These are phyloP conservation scores for Noctilio leporinus DNA, from an alignment of 2,113 vertebrate species.

Conservation along the genomic window DNA sequence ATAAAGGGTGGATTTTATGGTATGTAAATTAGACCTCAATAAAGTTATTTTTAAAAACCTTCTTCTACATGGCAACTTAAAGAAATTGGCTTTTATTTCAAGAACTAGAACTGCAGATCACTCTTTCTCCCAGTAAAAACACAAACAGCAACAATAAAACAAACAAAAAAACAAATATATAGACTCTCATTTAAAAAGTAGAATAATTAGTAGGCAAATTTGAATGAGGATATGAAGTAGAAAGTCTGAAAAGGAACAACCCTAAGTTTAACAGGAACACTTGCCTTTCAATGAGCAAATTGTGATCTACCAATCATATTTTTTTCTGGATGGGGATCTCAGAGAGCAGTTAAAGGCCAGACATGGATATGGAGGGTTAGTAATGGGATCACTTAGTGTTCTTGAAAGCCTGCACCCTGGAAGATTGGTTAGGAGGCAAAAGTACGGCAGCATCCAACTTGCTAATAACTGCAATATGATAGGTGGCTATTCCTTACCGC, in stretches of 20 bases:
- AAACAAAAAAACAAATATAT: not conserved
- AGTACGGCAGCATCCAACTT: not conserved
- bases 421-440: not conserved
- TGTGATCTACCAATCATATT: not conserved
- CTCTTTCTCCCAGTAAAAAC: not conserved
- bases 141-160: not conserved
- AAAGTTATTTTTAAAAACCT: not conserved
- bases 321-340: not conserved
- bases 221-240: not conserved
- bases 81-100: constrained; percentile 5
- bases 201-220: not conserved
- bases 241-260: not conserved
- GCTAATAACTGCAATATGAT: not conserved
- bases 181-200: not conserved
- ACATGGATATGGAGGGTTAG: not conserved
- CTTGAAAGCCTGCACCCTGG: not conserved
- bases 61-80: not conserved
- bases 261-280: not conserved
- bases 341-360: not conserved
- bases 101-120: not conserved
- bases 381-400: not conserved
- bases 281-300: not conserved
- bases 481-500: not conserved
- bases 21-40: not conserved
- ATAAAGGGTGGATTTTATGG: not conserved